Evolutionary conservation across 2,113 vertebrate genomes (phyloP).

Genomic region (Sakesphorus luctuosus): DNA sequence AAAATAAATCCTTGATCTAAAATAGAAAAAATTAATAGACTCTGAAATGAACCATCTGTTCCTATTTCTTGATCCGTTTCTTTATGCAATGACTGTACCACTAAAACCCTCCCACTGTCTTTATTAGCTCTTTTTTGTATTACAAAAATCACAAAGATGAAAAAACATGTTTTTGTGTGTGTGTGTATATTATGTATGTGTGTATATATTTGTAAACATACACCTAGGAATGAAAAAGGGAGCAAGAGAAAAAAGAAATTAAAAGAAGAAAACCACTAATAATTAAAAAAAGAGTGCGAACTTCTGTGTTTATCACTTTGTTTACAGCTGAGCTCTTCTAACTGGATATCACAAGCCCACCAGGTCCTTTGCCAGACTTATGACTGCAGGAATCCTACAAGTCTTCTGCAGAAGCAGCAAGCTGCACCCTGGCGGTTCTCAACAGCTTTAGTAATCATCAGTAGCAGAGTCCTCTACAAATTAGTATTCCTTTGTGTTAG

Average conservation of each 20-base stretch:
- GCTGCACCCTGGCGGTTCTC: not conserved
- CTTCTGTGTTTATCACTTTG: not conserved
- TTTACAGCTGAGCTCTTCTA: not conserved
- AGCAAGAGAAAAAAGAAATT: not conserved
- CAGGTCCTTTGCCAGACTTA: not conserved
- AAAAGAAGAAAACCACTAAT: not conserved
- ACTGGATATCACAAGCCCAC: not conserved
- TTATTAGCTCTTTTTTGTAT: not conserved
- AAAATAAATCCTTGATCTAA: not conserved
- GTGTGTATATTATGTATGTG: not conserved
- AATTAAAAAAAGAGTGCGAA: not conserved
- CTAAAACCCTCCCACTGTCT: not conserved
- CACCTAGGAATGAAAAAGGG: not conserved
- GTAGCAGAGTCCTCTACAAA: not conserved
- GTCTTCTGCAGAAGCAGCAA: not conserved
- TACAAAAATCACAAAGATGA: not conserved
- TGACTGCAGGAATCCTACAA: not conserved
- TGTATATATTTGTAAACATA: not conserved
- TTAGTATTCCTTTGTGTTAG: not conserved
- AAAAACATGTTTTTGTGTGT: not conserved
- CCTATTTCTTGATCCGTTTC: not conserved
- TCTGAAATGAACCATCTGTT: not conserved
- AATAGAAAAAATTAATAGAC: not conserved
- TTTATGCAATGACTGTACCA: not conserved
- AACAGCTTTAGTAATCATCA: not conserved